Conservation (phyloP, 2,113 vertebrate species). For the Larimichthys polyactis region DNA sequence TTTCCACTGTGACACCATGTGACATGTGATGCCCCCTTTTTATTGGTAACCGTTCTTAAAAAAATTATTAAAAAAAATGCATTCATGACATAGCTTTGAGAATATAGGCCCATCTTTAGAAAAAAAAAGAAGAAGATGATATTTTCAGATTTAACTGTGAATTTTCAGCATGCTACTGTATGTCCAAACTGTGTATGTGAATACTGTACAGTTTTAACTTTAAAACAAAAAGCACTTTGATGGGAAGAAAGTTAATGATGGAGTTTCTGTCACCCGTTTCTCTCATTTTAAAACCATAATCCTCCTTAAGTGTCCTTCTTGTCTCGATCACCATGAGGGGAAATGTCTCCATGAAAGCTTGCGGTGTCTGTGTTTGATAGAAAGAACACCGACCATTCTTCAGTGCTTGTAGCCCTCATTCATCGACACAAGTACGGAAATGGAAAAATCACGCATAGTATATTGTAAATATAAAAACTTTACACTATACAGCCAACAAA, state of each 20-base stretch:
- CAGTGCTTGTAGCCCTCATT: slow-evolving; percentile 4
- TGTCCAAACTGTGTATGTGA: slow-evolving; percentile 63
- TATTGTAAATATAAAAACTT: slow-evolving; percentile 1
- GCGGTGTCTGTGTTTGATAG: slow-evolving; percentile 20
- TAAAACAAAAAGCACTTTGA: slow-evolving; percentile 78
- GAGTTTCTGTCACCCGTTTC: slow-evolving; percentile 50
- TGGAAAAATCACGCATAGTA: neutral
- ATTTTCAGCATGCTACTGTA: slow-evolving; percentile 75
- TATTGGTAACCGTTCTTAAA: slow-evolving; percentile 6
- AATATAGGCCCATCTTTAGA: slow-evolving; percentile 51
- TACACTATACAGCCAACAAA: slow-evolving; percentile 6
- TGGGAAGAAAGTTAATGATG: slow-evolving; percentile 52
- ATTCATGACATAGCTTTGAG: slow-evolving; percentile 34
- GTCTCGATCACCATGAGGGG: slow-evolving; percentile 44
- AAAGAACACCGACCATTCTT: slow-evolving; percentile 4
- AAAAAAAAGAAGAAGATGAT: slow-evolving; percentile 11
- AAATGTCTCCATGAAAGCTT: slow-evolving; percentile 20
- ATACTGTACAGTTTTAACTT: slow-evolving; percentile 69
- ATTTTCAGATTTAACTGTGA: slow-evolving; percentile 71
- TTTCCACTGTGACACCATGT: slow-evolving; percentile 69
- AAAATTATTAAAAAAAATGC: slow-evolving; percentile 12
- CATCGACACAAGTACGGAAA: too few species aligned
- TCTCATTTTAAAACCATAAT: slow-evolving; percentile 54
- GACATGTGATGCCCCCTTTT: slow-evolving; percentile 51
- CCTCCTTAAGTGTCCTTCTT: slow-evolving; percentile 76